phyloP scores from a whole-genome alignment of 2,797 vertebrate genomes.

The Labeo calbasu region DNA sequence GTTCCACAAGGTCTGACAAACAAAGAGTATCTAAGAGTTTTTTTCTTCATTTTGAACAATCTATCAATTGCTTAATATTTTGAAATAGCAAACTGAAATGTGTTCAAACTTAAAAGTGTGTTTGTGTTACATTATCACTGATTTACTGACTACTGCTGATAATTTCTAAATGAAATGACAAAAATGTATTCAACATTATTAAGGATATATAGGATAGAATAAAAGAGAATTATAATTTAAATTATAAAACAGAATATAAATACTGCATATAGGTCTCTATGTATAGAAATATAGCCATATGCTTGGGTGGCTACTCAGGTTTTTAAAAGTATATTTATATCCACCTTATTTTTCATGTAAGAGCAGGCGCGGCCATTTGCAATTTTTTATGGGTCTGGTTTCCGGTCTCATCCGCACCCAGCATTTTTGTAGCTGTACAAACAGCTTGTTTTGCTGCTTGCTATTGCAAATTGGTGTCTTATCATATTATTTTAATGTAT shows the following conservation, averaged over 20 bases:
- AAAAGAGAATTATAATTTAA: background rate
- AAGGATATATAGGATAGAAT: background rate
- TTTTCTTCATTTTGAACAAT: background rate
- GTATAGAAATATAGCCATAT: background rate
- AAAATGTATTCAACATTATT: background rate
- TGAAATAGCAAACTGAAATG: background rate
- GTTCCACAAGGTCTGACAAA: background rate
- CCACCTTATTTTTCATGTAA: too few relatives aligned
- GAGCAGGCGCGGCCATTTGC: too few relatives aligned
- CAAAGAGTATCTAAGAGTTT: background rate
- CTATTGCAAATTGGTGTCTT: too few relatives aligned
- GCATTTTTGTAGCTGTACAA: too few relatives aligned
- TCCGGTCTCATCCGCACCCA: too few relatives aligned
- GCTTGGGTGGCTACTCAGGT: background rate
- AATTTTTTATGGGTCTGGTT: too few relatives aligned
- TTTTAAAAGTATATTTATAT: background rate
- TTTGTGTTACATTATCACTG: background rate
- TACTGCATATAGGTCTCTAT: background rate
- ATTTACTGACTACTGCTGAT: background rate
- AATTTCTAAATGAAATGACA: background rate
- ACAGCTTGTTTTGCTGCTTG: too few relatives aligned
- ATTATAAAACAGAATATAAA: background rate
- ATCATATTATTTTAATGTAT: too few relatives aligned
- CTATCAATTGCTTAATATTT: background rate
- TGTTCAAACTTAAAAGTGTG: background rate